phyloP scores from a whole-genome alignment of 1,140 invertebrate species.

The Pseudomyrmex pallidus region DNA sequence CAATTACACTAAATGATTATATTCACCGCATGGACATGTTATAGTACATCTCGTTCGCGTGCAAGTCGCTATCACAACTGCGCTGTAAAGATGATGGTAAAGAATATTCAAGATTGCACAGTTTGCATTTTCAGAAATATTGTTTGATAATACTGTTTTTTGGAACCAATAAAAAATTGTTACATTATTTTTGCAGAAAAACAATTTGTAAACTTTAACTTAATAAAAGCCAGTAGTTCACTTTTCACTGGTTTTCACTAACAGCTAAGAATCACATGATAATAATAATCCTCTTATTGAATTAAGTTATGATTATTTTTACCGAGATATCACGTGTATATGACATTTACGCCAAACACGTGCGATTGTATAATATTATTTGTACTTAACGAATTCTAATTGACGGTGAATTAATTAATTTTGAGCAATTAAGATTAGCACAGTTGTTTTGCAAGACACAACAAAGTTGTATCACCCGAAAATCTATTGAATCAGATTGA shows the following conservation, averaged over 20 bases:
- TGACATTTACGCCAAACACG: no score
- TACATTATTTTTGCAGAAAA: no score
- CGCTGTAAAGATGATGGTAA: conserved; percentile 19
- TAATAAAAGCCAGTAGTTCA: no score
- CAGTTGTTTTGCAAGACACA: conserved; percentile 2
- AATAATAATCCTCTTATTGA: no score
- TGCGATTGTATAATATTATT: not conserved
- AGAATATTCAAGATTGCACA: conserved; percentile 39
- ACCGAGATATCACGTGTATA: no score
- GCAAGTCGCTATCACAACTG: conserved; percentile 51
- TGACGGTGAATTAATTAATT: conserved; percentile 17
- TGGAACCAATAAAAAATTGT: no score
- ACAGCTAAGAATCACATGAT: no score
- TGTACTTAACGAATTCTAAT: not conserved
- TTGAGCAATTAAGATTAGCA: conserved; percentile 38
- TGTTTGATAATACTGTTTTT: no score
- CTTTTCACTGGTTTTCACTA: no score
- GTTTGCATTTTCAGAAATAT: not conserved
- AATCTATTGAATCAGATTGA: conserved; percentile 33
- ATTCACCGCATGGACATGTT: not conserved
- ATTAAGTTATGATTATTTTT: no score
- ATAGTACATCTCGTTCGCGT: conserved; percentile 40
- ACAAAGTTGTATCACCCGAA: not conserved
- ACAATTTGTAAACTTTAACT: no score
- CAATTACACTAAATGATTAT: no score